Evolutionary conservation across 2,888 invertebrate species (phyloP).

Genomic region (Patella caerulea): DNA sequence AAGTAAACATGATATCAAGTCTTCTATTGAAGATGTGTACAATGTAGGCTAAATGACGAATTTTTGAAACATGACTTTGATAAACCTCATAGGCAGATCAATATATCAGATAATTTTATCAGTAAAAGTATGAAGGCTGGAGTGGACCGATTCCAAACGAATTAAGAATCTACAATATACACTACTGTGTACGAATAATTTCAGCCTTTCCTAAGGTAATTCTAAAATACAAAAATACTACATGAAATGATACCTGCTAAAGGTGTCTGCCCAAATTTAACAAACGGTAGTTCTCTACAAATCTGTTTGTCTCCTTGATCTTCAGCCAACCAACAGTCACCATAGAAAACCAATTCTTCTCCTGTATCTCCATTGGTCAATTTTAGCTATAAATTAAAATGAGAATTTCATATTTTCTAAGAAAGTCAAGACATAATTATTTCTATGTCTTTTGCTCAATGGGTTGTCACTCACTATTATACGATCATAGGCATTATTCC

Average conservation of each 20-base stretch:
- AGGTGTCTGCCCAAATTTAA: slow-evolving; percentile 44
- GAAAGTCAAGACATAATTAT: too few relatives aligned
- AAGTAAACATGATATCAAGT: too few relatives aligned
- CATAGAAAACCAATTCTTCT: slow-evolving; percentile 55
- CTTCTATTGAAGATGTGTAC: too few relatives aligned
- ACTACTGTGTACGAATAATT: not conserved
- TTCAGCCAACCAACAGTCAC: slow-evolving; percentile 62
- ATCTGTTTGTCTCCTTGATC: slow-evolving; percentile 60
- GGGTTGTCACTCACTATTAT: too few relatives aligned
- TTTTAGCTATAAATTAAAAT: slow-evolving; percentile 40
- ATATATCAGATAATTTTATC: too few relatives aligned
- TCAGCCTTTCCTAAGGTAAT: not conserved
- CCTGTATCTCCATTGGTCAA: slow-evolving; percentile 52
- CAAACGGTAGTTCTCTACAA: slow-evolving; percentile 57
- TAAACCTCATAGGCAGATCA: too few relatives aligned
- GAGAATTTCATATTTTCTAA: too few relatives aligned
- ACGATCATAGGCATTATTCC: too few relatives aligned
- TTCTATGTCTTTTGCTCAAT: too few relatives aligned
- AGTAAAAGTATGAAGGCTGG: not conserved
- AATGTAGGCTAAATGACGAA: too few relatives aligned
- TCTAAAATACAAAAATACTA: not conserved
- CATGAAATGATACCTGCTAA: slow-evolving; percentile 48
- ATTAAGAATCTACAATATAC: not conserved
- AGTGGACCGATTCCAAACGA: not conserved
- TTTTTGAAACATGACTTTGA: too few relatives aligned